Conservation (phyloP, 2,113 vertebrate genomes). For the Natator depressus region DNA sequence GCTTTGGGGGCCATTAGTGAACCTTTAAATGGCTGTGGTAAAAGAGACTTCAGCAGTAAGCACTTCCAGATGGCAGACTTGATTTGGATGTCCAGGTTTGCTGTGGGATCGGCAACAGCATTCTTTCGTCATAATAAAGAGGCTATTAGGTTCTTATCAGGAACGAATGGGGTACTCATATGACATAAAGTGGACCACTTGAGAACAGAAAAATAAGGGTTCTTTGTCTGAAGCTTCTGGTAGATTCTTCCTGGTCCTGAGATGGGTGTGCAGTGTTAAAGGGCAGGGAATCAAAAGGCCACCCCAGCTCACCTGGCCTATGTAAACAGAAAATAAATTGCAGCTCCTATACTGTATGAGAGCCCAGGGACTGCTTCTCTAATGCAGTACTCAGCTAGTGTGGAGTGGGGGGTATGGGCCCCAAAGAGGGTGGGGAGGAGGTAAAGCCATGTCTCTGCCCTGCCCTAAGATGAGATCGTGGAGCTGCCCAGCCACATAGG, state of each 20-base stretch:
- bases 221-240: neutral
- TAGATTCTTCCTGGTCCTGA: neutral
- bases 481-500: neutral
- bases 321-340: neutral
- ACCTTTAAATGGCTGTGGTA: neutral
- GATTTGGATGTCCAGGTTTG: neutral
- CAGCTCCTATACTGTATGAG: neutral
- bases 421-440: neutral
- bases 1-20: neutral
- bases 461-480: constrained; percentile 15
- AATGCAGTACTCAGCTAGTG: constrained; percentile 12
- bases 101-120: neutral
- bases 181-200: neutral
- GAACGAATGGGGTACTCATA: neutral
- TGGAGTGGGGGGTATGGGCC: neutral
- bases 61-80: neutral
- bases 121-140: neutral
- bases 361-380: neutral
- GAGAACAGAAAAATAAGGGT: neutral
- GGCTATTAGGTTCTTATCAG: neutral
- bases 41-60: neutral
- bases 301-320: neutral
- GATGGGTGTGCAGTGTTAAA: neutral
- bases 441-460: neutral
- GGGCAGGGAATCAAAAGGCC: neutral